Conservation (phyloP, 2,113 vertebrate genomes). For the Clarias macrocephalus region DNA sequence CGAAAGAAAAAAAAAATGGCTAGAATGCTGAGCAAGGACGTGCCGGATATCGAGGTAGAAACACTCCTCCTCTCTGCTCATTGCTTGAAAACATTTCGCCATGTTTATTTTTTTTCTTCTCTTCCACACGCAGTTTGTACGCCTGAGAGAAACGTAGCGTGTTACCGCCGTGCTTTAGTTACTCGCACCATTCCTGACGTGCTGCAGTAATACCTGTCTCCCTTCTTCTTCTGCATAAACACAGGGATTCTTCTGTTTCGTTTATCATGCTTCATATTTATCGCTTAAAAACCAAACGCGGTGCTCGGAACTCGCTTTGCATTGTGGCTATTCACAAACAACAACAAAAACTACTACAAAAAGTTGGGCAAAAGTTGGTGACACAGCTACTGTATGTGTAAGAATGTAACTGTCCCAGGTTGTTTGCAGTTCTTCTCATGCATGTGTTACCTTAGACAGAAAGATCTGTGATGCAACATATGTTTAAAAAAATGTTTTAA, state of each 20-base stretch:
- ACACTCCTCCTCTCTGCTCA: slow-evolving; percentile 7
- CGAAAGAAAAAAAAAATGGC: slow-evolving; percentile 65
- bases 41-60: slow-evolving; percentile 83
- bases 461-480: background rate
- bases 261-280: background rate
- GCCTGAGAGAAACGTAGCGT: background rate
- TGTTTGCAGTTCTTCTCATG: background rate
- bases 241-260: background rate
- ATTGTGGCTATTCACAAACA: background rate
- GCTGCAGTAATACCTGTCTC: background rate
- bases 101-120: background rate
- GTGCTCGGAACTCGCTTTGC: background rate
- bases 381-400: background rate
- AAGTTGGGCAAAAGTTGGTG: background rate
- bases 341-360: background rate
- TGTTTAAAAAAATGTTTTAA: background rate
- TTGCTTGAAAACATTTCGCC: slow-evolving; percentile 2
- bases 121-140: background rate
- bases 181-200: background rate
- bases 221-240: background rate
- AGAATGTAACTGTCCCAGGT: background rate
- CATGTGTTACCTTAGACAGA: background rate
- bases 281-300: background rate
- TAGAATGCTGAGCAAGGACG: slow-evolving; percentile 76
- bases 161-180: background rate